Percentiles rank a stretch among this genome's conserved stretches.
These are phyloP conservation scores for Drosophila yakuba DNA, from an alignment of 1,140 invertebrate species.

Conservation along the genomic window DNA sequence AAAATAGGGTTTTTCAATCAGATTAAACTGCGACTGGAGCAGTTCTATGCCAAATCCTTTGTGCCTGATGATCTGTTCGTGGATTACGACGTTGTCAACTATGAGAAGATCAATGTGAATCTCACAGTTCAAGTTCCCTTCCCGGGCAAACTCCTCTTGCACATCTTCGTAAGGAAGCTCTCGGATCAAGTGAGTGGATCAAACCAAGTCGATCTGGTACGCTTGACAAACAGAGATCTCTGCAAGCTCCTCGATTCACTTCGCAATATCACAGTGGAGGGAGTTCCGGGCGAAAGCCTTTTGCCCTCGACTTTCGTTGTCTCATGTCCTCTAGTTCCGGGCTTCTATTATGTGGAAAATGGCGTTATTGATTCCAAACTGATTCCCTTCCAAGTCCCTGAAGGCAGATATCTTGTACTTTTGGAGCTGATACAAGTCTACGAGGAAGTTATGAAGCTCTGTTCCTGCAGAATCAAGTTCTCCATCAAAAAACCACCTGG, in stretches of 20 bases:
- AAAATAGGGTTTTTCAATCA: background rate
- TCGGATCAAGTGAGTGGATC: slow-evolving; percentile 43
- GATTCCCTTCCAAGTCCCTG: slow-evolving; percentile 37
- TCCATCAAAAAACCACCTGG: slow-evolving; percentile 23
- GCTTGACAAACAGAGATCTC: slow-evolving; percentile 57
- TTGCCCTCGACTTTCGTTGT: slow-evolving; percentile 55
- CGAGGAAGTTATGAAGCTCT: slow-evolving; percentile 61
- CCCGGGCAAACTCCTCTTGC: slow-evolving; percentile 65
- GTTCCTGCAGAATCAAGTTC: slow-evolving; percentile 52
- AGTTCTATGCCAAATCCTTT: slow-evolving; percentile 63
- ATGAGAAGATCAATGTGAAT: slow-evolving; percentile 51
- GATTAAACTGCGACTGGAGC: slow-evolving; percentile 50
- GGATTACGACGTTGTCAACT: slow-evolving; percentile 20
- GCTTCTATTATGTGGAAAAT: slow-evolving; percentile 54
- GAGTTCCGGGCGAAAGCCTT: slow-evolving; percentile 31
- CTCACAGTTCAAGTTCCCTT: slow-evolving; percentile 53
- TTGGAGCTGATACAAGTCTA: slow-evolving; percentile 69
- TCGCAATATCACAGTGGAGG: slow-evolving; percentile 50
- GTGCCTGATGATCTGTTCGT: slow-evolving; percentile 57
- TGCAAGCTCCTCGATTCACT: slow-evolving; percentile 59
- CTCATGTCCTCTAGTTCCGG: slow-evolving; percentile 64
- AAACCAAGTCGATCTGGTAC: slow-evolving; percentile 41
- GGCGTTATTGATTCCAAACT: slow-evolving; percentile 19
- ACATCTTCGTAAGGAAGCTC: slow-evolving; percentile 56
- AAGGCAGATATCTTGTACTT: slow-evolving; percentile 60